phyloP scores from a whole-genome alignment of 1,140 invertebrate genomes.

The Thaumetopoea pityocampa region DNA sequence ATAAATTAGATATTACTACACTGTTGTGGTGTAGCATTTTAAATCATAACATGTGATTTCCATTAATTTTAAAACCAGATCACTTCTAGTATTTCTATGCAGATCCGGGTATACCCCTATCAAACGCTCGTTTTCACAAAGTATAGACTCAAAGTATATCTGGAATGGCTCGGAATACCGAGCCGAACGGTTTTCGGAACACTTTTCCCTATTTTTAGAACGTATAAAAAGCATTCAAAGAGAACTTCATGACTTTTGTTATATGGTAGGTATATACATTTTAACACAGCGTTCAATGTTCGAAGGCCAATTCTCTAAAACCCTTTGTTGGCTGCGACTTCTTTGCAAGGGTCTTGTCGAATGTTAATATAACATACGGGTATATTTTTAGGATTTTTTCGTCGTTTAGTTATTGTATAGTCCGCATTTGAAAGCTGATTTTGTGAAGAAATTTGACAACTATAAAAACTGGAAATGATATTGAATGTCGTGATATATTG shows the following conservation, averaged over 20 bases:
- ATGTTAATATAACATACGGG: constrained; percentile 2
- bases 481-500: too few species aligned
- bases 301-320: constrained; percentile 41
- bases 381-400: constrained; percentile 1
- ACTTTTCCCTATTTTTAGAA: constrained; percentile 66
- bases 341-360: constrained; percentile 24
- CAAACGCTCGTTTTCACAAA: constrained; percentile 68
- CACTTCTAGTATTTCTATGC: constrained; percentile 27
- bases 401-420: too few species aligned
- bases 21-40: too few species aligned
- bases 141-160: constrained; percentile 60
- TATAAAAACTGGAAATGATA: too few species aligned
- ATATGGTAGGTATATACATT: constrained; percentile 48
- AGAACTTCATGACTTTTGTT: constrained; percentile 65
- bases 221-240: constrained; percentile 61
- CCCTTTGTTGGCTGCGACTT: constrained; percentile 27
- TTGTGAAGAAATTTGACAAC: too few species aligned
- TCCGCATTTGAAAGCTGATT: not conserved
- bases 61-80: too few species aligned
- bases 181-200: constrained; percentile 52
- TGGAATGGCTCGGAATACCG: constrained; percentile 42
- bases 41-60: too few species aligned
- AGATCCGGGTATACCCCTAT: constrained; percentile 42
- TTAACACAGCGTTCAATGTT: constrained; percentile 34
- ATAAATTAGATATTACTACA: too few species aligned